Base-by-base conservation (phyloP, 92 coral and sea anemone genomes). In the Siderastrea siderea region DNA sequence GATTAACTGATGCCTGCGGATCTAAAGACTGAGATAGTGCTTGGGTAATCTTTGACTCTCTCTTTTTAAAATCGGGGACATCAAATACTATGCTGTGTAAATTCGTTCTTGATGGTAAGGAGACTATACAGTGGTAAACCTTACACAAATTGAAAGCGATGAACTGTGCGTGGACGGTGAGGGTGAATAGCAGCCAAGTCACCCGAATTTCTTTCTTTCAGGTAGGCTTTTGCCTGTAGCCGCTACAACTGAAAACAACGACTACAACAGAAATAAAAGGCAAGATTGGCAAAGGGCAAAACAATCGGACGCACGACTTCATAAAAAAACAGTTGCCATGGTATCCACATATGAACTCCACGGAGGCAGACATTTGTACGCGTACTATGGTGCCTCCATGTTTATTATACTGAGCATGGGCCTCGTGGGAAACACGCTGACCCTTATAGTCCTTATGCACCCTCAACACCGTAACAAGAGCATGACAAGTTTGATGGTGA, bases 361-460 rank as follows among this genome's bases (percentile, higher is more conserved):
- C n/a, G 86, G 86, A 16, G 68, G 47, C 4, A 70, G 77, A 71
- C 64, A 53, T 6, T 19, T 83, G 1, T 84, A 84, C 67, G 90
- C 85, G 3, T 88, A 72, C 45, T 89, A 92, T 47, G 94, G 93
- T 16, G 87, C 93, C n/a, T 81, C 87, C 58, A 89, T 92, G 90
- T 92, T 92, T 55, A 65, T 89, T 47, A 92, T 92, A 54, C 64
- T 92, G 45, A 84, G 84, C 64, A 59, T 85, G 65, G 95, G 95
- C n/a, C 79, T 92, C 61, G 68, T 88, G 46, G 95, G 95, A 16
- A 92, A 92, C 47, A n/a, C 86, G 17, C 53, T 92, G 84, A 74
- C 92, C 45, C 38, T 92, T 5, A 68, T 90, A 3, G 91, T 92
- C 14, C 88, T 92, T 15, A 62, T 92, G 53, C 89, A 84, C 16